Evolutionary conservation across 2,113 vertebrate species (phyloP), one percentile per base, ranked within the genome.

Genomic region (Callaeas wilsoni): DNA sequence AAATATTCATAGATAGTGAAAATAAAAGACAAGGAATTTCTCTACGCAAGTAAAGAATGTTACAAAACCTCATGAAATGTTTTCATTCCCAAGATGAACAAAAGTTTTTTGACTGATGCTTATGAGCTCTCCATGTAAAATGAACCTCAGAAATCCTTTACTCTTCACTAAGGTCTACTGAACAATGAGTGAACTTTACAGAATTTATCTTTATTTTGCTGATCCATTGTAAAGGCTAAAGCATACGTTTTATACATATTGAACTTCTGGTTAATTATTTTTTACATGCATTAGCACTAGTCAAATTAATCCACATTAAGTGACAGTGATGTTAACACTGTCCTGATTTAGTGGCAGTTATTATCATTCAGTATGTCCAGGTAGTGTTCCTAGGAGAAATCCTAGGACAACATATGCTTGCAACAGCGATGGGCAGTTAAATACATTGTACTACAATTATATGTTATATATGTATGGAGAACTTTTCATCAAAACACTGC

Each of bases 401-500:
- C 74, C 62, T 89, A 67, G 89, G 59, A 69, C 63, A 89, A 87
- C 63, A 87, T 53, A 67, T 39, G 62, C 81, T 96, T 74, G 91
- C 70, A 84, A 70, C 80, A 91, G 82, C 70, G 44, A 32, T 37
- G 82, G 90, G 84, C 79, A 95, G 92, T 92, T 90, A 96, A 96
- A 77, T 80, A 55, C 82, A 60, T 93, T 67, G 87, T 94, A 92
- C 68, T 64, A 67, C 71, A 62, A 95, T 95, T 94, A 94, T 83
- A 70, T 92, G 81, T 96, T 83, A 88, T 84, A 84, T 50, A 44
- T 88, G 75, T 84, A 84, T 60, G 79, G 63, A 93, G 90, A 88
- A 93, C 78, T 94, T 94, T 87, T 86, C 71, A 88, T 94, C 87
- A 70, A 96, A 97, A 94, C 35, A 63, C 53, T 85, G 73, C 60